Evolutionary conservation across 2,888 invertebrate species (phyloP), one percentile per base, ranked within the genome.

Genomic region (Tridacna crocea): DNA sequence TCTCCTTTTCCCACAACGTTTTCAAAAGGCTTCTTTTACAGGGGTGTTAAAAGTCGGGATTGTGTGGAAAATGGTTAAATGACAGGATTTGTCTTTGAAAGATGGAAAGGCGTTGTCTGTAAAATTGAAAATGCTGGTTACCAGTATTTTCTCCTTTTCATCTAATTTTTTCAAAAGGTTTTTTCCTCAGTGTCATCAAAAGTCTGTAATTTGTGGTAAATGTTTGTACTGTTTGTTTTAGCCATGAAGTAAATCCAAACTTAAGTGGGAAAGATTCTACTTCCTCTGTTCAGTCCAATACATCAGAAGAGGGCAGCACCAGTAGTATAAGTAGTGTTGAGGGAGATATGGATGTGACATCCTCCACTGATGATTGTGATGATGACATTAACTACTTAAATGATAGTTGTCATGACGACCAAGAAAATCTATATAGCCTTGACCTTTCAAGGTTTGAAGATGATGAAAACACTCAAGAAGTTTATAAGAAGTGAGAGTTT

Each of bases 251-350:
- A 10, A 93, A 93, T 82, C 94, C 93, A 8, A 93, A 92, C 77
- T 88, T 94, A 24, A 91, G 90, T 77, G 94, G 93, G 11, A 93
- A 93, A 77, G 93, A 93, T 88, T 97, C 97, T 4, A 96, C 96
- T 47, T 96, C 96, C 4, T 96, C 96, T 0, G 87, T 87, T 15
- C 84, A 89, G 10, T 93, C 93, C 0, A 84, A 89, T 51, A 93
- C 93, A 8, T 93, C 93, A 55, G 90, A 90, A 46, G 92, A 90
- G 27, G 96, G 96, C 92, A 96, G 96, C 78, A 96, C 97, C 11
- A 92, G 91, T 65, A 92, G 92, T 65, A 91, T 61, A 11, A 82
- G 80, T 22, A 82, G 80, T 47, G 79, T 82, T 0, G 84, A 82
- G 19, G 84, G 82, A 22, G 87, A 84, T 48, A 72, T 83, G 48